Evolutionary conservation across 2,888 invertebrate genomes (phyloP), one percentile per base, ranked within the genome.

Genomic region (Protophormia terraenovae): DNA sequence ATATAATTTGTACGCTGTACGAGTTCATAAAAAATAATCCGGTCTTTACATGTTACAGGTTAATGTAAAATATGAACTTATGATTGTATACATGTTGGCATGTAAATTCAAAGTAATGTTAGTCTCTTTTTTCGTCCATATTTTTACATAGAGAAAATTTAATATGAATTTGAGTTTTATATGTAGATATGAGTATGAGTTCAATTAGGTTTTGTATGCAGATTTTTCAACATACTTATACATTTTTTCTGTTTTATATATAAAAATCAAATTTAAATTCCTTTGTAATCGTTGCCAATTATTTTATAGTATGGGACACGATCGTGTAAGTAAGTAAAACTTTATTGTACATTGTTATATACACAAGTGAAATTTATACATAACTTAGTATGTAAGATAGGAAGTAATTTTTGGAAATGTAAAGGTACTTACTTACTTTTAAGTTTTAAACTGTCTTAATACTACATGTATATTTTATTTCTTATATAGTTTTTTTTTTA

Each of bases 221-320:
- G 29, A n/a, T 29, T 32, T n/a, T 27, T n/a, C 5, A 35, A 38
- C 7, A 16, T n/a, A n/a, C 12, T 29, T 10, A 47, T 35, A 47
- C 16, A 14, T 19, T 53, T 83, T 58, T 16, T 19, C 5, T 22
- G 55, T 67, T 41, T 35, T 53, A 4, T 47, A 72, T 84, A 86
- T 82, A 86, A 84, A 87, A 87, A 78, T 82, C 75, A 84, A 83
- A 85, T 86, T 83, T 83, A 83, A 82, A 86, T 86, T 83, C 78
- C 85, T 80, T 85, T 72, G 72, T 79, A 83, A 69, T 85, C 72
- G 69, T 83, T 87, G 82, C 80, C 87, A 87, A 87, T 88, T 87
- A 87, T 87, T 79, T 82, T 83, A 71, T 72, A 87, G 84, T 87
- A 80, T 77, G 82, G 69, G 81, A 64, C 53, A 69, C 35, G 53